phyloP scores from a whole-genome alignment of 2,888 invertebrate genomes.

The Drosophila hamatofila region DNA sequence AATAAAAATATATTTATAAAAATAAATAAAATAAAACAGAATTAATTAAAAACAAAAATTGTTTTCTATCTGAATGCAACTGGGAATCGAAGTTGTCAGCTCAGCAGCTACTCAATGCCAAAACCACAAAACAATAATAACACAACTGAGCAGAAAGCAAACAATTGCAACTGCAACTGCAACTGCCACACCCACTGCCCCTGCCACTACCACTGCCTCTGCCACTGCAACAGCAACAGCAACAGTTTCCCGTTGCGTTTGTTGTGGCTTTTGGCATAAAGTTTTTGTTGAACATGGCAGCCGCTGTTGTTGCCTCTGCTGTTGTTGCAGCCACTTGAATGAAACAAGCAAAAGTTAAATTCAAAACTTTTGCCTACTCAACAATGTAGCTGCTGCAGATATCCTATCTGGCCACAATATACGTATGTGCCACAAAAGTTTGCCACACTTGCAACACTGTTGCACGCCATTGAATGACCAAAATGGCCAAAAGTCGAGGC shows the following conservation, averaged over 20 bases:
- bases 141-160: conserved; percentile 25
- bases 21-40: conserved; percentile 36
- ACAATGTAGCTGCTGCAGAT: conserved; percentile 39
- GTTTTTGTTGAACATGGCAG: conserved; percentile 65
- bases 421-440: conserved; percentile 30
- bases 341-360: conserved; percentile 74
- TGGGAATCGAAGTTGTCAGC: conserved; percentile 49
- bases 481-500: conserved; percentile 30
- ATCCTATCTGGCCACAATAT: conserved; percentile 36
- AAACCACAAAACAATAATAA: conserved; percentile 57
- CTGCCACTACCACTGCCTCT: conserved; percentile 1
- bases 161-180: conserved; percentile 27
- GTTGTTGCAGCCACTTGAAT: conserved; percentile 57
- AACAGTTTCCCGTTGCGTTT: conserved; percentile 46
- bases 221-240: no score
- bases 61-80: conserved; percentile 51
- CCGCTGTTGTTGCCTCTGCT: conserved; percentile 24
- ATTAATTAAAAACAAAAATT: conserved; percentile 76
- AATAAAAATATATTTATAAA: conserved; percentile 12
- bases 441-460: conserved; percentile 44
- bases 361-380: conserved; percentile 64
- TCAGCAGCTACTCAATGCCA: conserved; percentile 23
- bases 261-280: conserved; percentile 47
- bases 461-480: conserved; percentile 34
- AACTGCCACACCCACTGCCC: conserved; percentile 14